Evolutionary conservation across 2,888 invertebrate genomes (phyloP), one percentile per base, ranked within the genome.

Genomic region (Lasioglossum pauxillum): DNA sequence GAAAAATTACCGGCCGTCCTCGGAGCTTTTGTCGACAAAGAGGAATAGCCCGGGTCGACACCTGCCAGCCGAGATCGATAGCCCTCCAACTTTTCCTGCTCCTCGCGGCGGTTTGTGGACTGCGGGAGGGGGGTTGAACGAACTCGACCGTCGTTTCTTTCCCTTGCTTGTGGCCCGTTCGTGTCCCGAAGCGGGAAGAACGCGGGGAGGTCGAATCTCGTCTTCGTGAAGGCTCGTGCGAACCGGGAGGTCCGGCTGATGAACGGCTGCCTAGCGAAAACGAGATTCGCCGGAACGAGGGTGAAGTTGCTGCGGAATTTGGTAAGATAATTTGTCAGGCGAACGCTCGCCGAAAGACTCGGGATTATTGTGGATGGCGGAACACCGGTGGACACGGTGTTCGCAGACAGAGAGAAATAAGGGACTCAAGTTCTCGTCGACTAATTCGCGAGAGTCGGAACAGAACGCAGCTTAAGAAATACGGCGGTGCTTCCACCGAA

Each of bases 21-120:
- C 16, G 60, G 27, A 12, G 14, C 14, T 60, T 60, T 27, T 2
- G 60, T 69, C 10, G 38, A 23, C 69, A 35, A 41, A 38, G 35
- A 38, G 35, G 23, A 69, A 38, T 38, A 69, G 35, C 12, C 35
- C 38, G 4, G 69, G 38, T 69, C 38, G 69, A 69, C 60, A 60
- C 60, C 69, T 69, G 69, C 38, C 38, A 69, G 12, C 38, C 12
- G 44, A 60, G 75, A 76, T 76, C 75, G 75, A 76, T 76, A 76
- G 75, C 27, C 44, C 44, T 44, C 44, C 27, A 76, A 76, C 75
- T 76, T 76, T 44, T 53, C 75, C 31, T 23, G 75, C 23, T 76
- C 44, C 44, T 64, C 57, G 7, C 60, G 27, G 5, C 75, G 75
- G 27, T 75, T 31, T 44, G n/a, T 31, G 60, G 75, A 76, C 60